phyloP scores from a whole-genome alignment of 2,888 invertebrate species.

The Ichneumoninae sp. region DNA sequence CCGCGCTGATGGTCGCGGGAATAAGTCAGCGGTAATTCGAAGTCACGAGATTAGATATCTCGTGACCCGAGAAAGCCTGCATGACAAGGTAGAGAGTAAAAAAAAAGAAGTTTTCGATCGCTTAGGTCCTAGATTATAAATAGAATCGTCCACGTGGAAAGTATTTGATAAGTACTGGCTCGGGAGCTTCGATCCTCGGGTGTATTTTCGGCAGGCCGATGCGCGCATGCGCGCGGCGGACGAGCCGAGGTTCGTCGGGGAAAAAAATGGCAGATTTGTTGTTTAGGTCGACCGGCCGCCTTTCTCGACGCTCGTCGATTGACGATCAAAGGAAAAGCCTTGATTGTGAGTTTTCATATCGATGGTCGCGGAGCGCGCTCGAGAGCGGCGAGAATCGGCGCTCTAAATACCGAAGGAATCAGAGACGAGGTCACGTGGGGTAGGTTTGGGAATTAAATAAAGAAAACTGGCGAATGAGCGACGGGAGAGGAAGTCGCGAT shows the following conservation, averaged over 20 bases:
- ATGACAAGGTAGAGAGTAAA: background rate
- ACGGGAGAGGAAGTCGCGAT: conserved; percentile 12
- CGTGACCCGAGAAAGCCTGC: conserved; percentile 24
- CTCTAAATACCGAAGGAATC: conserved; percentile 30
- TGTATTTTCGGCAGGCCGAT: background rate
- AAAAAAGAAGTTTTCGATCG: background rate
- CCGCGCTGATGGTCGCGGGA: background rate
- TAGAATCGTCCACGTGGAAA: conserved; percentile 20
- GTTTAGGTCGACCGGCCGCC: background rate
- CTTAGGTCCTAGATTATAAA: conserved; percentile 35
- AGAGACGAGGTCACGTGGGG: conserved; percentile 21
- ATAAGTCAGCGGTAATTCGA: background rate
- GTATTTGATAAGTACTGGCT: background rate
- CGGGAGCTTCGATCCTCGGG: conserved; percentile 1
- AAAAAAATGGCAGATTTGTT: conserved; percentile 32
- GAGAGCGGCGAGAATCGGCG: background rate
- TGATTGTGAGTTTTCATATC: conserved; percentile 26
- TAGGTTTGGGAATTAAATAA: background rate
- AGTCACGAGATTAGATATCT: conserved; percentile 39
- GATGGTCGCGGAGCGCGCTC: conserved; percentile 1
- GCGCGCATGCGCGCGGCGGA: conserved; percentile 6
- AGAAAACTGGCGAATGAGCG: background rate
- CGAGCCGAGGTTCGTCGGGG: conserved; percentile 22
- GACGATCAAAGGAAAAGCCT: conserved; percentile 6
- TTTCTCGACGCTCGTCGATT: conserved; percentile 20